Percentiles rank a stretch among this genome's conserved stretches.
phyloP scores from a whole-genome alignment of 2,797 vertebrate species.

The Lutjanus campechanus region DNA sequence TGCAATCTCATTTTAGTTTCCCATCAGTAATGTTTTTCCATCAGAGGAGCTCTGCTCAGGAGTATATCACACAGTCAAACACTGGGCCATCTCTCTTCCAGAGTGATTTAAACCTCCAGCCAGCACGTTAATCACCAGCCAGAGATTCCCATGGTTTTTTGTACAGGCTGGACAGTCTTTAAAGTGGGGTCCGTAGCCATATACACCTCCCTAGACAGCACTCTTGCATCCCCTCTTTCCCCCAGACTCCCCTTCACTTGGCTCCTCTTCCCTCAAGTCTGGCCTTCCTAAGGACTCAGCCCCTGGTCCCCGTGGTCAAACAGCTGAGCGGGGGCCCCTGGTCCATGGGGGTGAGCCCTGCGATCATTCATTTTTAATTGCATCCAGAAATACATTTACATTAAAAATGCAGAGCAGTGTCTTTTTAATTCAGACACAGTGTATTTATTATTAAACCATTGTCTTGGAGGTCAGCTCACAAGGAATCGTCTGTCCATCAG shows the following conservation, averaged over 20 bases:
- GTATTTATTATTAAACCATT: conserved; percentile 89
- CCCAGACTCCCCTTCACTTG: conserved; percentile 21
- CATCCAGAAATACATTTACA: conserved; percentile 88
- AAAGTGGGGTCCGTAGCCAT: conserved; percentile 68
- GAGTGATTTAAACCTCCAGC: conserved; percentile 81
- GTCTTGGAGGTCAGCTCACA: conserved; percentile 85
- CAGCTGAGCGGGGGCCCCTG: conserved; percentile 53
- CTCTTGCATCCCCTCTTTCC: conserved; percentile 41
- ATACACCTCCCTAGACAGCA: conserved; percentile 61
- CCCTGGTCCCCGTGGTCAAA: conserved; percentile 56
- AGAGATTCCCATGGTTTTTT: conserved; percentile 76
- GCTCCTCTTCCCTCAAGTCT: conserved; percentile 41
- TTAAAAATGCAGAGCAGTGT: conserved; percentile 87
- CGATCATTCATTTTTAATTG: conserved; percentile 88
- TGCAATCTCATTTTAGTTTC: conserved; percentile 84
- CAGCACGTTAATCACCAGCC: conserved; percentile 78
- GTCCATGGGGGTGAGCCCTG: conserved; percentile 64
- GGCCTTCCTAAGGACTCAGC: conserved; percentile 36
- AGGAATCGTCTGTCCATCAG: conserved; percentile 83
- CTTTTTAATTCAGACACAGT: conserved; percentile 87
- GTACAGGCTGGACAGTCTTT: conserved; percentile 75
- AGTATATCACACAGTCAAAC: conserved; percentile 83
- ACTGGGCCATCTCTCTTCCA: conserved; percentile 72
- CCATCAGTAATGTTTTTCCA: conserved; percentile 84
- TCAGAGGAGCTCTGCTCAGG: conserved; percentile 70